Percentiles rank a stretch among this genome's conserved stretches.
Evolutionary conservation across 2,113 vertebrate genomes (phyloP).

Genomic region (Thinocorus orbignyianus): DNA sequence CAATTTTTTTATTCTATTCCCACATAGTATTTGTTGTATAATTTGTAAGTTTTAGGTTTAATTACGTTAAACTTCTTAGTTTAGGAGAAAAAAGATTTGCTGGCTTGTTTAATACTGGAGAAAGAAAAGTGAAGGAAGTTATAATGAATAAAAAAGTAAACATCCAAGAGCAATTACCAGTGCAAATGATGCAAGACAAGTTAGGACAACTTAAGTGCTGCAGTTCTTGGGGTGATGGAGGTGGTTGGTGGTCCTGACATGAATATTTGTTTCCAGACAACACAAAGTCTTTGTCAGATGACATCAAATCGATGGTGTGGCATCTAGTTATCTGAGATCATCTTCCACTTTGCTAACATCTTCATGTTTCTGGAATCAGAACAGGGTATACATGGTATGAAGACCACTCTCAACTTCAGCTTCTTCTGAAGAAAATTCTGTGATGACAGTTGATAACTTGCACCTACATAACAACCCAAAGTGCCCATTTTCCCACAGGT

Average conservation of each 20-base stretch:
- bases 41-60: background rate
- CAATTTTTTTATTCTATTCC: background rate
- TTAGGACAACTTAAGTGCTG: background rate
- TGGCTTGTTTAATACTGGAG: background rate
- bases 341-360: background rate
- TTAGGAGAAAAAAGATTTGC: background rate
- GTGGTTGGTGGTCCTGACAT: background rate
- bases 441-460: background rate
- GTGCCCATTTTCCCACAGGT: background rate
- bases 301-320: background rate
- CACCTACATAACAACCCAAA: background rate
- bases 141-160: background rate
- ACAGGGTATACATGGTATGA: background rate
- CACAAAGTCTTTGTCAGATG: background rate
- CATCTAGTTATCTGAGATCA: background rate
- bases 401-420: background rate
- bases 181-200: background rate
- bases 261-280: background rate
- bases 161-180: background rate
- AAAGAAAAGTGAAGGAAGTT: background rate
- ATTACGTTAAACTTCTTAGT: background rate
- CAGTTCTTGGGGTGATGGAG: background rate
- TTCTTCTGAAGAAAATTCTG: background rate
- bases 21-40: background rate
- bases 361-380: background rate